A percentile compares a stretch with the other conserved stretches of the same genome.
These are phyloP conservation scores for Ctenopoma multispine DNA, from an alignment of 2,797 vertebrate species.

Conservation along the genomic window DNA sequence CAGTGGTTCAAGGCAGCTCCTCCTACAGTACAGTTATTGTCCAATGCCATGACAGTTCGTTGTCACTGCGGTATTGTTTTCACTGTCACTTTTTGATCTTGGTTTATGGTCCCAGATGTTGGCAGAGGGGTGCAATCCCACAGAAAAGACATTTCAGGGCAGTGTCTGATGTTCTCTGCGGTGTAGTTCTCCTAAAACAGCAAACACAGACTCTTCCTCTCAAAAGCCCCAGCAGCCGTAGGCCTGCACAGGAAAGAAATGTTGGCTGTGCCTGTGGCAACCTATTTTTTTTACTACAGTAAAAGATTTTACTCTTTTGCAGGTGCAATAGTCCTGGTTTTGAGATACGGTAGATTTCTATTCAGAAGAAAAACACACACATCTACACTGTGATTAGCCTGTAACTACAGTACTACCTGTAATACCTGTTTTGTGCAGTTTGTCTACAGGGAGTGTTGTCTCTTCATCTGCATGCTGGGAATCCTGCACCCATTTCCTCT, in stretches of 20 bases:
- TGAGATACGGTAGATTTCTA: not conserved
- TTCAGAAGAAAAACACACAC: not conserved
- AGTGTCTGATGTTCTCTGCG: constrained; percentile 64
- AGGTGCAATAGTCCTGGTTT: constrained; percentile 3
- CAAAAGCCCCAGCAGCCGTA: constrained; percentile 23
- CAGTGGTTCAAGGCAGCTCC: constrained; percentile 39
- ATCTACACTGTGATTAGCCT: not conserved
- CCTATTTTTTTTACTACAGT: constrained; percentile 27
- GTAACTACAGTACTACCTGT: too few species aligned
- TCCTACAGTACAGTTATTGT: constrained; percentile 55
- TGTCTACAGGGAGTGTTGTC: not conserved
- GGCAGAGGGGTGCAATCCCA: constrained; percentile 67
- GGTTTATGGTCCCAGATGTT: constrained; percentile 79
- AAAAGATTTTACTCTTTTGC: constrained; percentile 15
- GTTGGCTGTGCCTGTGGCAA: constrained; percentile 12
- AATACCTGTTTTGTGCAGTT: not conserved
- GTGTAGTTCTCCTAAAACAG: constrained; percentile 60
- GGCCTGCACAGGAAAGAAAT: constrained; percentile 15
- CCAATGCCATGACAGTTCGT: constrained; percentile 66
- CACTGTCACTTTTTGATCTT: constrained; percentile 68
- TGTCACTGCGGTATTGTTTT: constrained; percentile 72
- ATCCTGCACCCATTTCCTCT: constrained; percentile 22
- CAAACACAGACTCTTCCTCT: constrained; percentile 53
- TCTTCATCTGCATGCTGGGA: not conserved
- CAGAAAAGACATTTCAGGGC: constrained; percentile 50